These are phyloP conservation scores for Umimayanthus kanabou DNA, from an alignment of 92 coral and sea anemone species.

Conservation along the genomic window DNA sequence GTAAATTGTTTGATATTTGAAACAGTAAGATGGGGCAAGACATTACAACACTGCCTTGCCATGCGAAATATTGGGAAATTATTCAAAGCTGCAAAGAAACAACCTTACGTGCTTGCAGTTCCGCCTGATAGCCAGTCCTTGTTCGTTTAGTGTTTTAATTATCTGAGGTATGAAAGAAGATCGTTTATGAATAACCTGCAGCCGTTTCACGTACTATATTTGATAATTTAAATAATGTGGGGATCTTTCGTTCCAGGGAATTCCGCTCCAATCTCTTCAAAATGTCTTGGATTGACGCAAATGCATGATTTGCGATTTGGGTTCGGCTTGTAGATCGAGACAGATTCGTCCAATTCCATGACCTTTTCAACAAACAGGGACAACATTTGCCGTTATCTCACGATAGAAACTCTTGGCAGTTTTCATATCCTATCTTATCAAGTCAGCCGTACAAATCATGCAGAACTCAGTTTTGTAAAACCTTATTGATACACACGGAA, in stretches of 20 bases:
- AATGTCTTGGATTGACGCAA: neutral
- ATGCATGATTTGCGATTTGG: neutral
- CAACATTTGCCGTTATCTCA: neutral
- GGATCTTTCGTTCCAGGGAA: too few relatives aligned
- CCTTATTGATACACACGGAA: neutral
- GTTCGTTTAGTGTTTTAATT: too few relatives aligned
- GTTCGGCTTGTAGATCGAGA: neutral
- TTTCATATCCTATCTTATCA: neutral
- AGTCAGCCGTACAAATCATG: neutral
- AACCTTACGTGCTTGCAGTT: neutral
- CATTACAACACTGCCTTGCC: neutral
- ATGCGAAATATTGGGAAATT: neutral
- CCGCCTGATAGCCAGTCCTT: neutral
- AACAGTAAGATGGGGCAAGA: neutral
- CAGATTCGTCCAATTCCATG: neutral
- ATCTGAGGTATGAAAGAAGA: neutral
- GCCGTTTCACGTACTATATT: neutral
- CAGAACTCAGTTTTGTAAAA: neutral
- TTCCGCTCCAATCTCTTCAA: neutral
- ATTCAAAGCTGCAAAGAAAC: neutral
- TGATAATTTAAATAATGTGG: neutral
- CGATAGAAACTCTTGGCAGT: neutral
- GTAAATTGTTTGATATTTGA: neutral
- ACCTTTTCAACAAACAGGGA: conserved; percentile 1
- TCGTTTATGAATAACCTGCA: neutral